Percentiles rank a stretch among this genome's conserved stretches.
Evolutionary conservation across 2,113 vertebrate genomes (phyloP).

Genomic region (Morphnarchus princeps): DNA sequence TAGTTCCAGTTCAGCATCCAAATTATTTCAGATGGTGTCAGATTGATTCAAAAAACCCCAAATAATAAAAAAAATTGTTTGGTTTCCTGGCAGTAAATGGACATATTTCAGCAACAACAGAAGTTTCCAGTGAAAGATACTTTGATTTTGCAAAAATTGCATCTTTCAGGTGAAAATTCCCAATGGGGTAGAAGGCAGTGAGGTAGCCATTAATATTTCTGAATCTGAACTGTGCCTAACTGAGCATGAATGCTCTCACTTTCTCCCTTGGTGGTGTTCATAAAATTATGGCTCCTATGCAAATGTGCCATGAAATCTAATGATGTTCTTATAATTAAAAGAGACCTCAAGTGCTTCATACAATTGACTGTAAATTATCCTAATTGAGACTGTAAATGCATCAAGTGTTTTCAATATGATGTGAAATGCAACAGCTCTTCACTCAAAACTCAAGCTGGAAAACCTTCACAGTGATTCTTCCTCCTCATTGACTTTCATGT

Average conservation of each 20-base stretch:
- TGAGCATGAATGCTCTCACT: slow-evolving; percentile 20
- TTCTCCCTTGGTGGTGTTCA: not conserved
- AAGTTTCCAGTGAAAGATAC: not conserved
- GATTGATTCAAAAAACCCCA: not conserved
- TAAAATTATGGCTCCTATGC: slow-evolving; percentile 29
- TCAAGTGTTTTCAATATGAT: not conserved
- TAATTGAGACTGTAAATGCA: slow-evolving; percentile 34
- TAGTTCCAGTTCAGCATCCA: not conserved
- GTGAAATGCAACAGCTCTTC: not conserved
- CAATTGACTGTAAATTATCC: slow-evolving; percentile 46
- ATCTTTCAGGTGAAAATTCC: slow-evolving; percentile 13
- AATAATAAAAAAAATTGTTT: not conserved
- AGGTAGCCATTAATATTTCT: not conserved
- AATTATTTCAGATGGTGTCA: not conserved
- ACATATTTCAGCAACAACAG: not conserved
- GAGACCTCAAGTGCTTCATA: slow-evolving; percentile 43
- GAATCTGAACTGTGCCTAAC: slow-evolving; percentile 27
- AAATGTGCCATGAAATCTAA: slow-evolving; percentile 60
- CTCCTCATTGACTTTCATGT: not conserved
- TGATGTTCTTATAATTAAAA: slow-evolving; percentile 60
- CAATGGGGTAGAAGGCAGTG: not conserved
- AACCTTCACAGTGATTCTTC: slow-evolving; percentile 1
- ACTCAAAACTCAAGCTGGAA: not conserved
- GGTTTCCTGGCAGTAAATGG: not conserved
- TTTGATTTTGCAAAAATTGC: not conserved